phyloP scores from a whole-genome alignment of 2,888 invertebrate species.

The Lepas anatifera region DNA sequence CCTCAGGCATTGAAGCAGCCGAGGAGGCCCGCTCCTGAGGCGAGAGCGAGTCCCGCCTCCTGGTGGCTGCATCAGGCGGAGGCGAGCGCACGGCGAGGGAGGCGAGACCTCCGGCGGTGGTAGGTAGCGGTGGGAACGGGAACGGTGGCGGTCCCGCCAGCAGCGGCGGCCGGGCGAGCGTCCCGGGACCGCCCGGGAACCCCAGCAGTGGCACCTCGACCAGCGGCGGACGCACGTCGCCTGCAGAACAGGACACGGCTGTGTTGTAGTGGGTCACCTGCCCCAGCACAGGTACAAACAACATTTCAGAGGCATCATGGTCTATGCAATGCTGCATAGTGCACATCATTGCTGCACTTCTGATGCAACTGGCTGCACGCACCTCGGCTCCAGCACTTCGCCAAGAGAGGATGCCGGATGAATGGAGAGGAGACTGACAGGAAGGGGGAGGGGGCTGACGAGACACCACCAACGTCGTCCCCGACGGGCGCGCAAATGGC shows the following conservation, averaged over 20 bases:
- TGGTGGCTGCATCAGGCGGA: background rate
- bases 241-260: too few relatives aligned
- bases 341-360: too few relatives aligned
- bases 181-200: background rate
- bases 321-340: too few relatives aligned
- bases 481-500: background rate
- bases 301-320: too few relatives aligned
- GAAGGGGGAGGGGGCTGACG: background rate
- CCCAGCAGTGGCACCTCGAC: background rate
- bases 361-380: too few relatives aligned
- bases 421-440: background rate
- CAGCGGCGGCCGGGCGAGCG: background rate
- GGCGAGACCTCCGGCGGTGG: background rate
- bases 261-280: too few relatives aligned
- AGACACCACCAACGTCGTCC: background rate
- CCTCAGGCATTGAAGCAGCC: too few relatives aligned
- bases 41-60: constrained; percentile 1
- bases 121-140: background rate
- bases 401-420: too few relatives aligned
- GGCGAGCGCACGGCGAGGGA: background rate
- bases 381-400: too few relatives aligned
- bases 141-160: background rate
- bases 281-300: too few relatives aligned
- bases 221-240: background rate
- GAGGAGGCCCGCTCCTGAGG: background rate